phyloP scores from a whole-genome alignment of 2,113 vertebrate species.

The Edolisoma coerulescens region DNA sequence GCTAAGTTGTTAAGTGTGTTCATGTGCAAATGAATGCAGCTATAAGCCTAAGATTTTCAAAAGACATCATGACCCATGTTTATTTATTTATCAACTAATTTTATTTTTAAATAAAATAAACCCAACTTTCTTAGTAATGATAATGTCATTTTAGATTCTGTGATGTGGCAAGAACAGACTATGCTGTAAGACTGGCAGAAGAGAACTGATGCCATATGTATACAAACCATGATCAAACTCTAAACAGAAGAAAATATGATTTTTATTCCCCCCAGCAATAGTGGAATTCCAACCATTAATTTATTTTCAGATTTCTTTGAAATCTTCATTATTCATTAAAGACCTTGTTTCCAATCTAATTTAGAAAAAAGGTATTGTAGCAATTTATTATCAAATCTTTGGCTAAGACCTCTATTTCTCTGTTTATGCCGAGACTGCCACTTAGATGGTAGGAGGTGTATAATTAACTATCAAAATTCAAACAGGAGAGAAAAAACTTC shows the following conservation, averaged over 20 bases:
- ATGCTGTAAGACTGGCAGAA: neutral
- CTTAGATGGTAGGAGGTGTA: neutral
- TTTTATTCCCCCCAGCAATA: accelerated
- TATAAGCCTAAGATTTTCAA: neutral
- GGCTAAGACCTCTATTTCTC: neutral
- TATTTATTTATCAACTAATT: neutral
- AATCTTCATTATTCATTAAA: neutral
- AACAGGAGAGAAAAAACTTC: neutral
- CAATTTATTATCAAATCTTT: neutral
- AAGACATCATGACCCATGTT: accelerated
- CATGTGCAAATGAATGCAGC: neutral
- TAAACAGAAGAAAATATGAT: neutral
- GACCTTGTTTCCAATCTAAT: neutral
- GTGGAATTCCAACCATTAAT: neutral
- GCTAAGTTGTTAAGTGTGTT: neutral
- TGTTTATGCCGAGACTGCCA: neutral
- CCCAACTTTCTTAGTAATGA: neutral
- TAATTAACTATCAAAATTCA: neutral
- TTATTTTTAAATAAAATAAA: neutral
- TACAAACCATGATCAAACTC: accelerated
- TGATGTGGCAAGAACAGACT: neutral
- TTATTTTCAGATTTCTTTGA: neutral
- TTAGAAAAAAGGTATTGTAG: neutral
- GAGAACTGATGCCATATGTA: neutral
- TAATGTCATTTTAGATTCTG: neutral